Base-by-base conservation (phyloP, 2,888 invertebrate species). In the Apotomis turbidana region DNA sequence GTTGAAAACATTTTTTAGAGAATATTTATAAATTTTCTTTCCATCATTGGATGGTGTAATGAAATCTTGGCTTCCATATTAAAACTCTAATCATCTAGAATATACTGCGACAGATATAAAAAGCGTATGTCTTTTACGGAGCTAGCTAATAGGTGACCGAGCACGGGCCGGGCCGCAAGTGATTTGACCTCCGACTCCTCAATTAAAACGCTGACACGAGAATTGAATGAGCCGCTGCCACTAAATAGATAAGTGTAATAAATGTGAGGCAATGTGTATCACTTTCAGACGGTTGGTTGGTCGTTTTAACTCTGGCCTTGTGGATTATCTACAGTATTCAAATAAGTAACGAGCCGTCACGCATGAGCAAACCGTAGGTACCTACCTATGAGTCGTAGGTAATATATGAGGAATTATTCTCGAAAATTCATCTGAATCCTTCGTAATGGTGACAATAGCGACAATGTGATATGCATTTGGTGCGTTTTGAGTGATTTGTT, bases 111-210 rank as follows among this genome's bases (percentile, higher is more conserved):
- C 57, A 27, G 38, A 51, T 27, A 57, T 41, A 62, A 46, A 51
- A n/a, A 41, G 38, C 54, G 66, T 57, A 67, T 38, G 49, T 62
- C 52, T 62, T 58, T 51, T 57, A 71, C 44, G 70, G 46, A 64
- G 64, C 67, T 55, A 60, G 68, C 71, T 68, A 71, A 71, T 71
- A 71, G 71, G 55, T 62, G 68, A 62, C 67, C 55, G 71, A 49
- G 71, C 27, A 63, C 71, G 71, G 49, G 77, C 81, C 83, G 85
- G 82, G 81, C 83, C 85, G 80, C 91, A 93, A 93, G 91, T 92
- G 92, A 93, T 93, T 93, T 91, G 93, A 93, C 93, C 93, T 93
- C 91, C 87, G 91, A 82, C 87, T 87, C 79, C 80, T 90, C 89
- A 92, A 93, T 93, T 93, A 93, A 91, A 90, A 91, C 86, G 89